phyloP scores from a whole-genome alignment of 1,140 invertebrate genomes.

The Aphaenogaster rudis region DNA sequence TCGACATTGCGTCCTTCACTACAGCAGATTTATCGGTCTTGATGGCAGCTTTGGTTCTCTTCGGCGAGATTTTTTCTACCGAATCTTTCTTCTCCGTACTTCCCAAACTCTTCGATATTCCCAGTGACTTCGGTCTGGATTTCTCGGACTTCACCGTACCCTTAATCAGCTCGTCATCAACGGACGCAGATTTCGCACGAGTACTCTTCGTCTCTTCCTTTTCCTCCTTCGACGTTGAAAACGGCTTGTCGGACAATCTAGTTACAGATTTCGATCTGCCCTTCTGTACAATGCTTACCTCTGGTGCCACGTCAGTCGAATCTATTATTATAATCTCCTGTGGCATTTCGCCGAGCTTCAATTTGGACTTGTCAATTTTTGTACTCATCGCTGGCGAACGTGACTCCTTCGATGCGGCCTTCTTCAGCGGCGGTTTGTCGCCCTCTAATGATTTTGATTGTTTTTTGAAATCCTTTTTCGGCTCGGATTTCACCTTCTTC shows the following conservation, averaged over 20 bases:
- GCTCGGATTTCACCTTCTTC: slow-evolving; percentile 81
- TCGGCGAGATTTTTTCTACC: slow-evolving; percentile 83
- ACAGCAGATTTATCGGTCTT: slow-evolving; percentile 40
- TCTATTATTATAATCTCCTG: slow-evolving; percentile 87
- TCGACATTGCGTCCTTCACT: slow-evolving; percentile 27
- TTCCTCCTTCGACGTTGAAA: slow-evolving; percentile 80
- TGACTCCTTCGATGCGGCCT: slow-evolving; percentile 82
- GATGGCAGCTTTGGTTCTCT: slow-evolving; percentile 74
- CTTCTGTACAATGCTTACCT: slow-evolving; percentile 85
- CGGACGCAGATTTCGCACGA: slow-evolving; percentile 83
- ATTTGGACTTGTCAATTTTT: slow-evolving; percentile 85
- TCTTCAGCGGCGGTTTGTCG: slow-evolving; percentile 85
- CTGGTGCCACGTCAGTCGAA: slow-evolving; percentile 83
- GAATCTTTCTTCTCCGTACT: slow-evolving; percentile 84
- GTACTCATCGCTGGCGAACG: slow-evolving; percentile 79
- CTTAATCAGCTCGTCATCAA: slow-evolving; percentile 85
- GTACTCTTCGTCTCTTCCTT: slow-evolving; percentile 79
- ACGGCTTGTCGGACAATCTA: slow-evolving; percentile 80
- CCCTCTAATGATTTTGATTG: slow-evolving; percentile 86
- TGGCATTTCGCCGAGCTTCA: slow-evolving; percentile 85
- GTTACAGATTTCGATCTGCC: slow-evolving; percentile 85
- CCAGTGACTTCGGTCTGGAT: slow-evolving; percentile 83
- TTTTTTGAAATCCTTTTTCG: slow-evolving; percentile 85
- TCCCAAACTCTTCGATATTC: slow-evolving; percentile 85
- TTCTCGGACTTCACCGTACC: slow-evolving; percentile 79